Evolutionary conservation across 2,888 invertebrate species (phyloP), one percentile per base, ranked within the genome.

Genomic region (Minunthozetes semirufus): DNA sequence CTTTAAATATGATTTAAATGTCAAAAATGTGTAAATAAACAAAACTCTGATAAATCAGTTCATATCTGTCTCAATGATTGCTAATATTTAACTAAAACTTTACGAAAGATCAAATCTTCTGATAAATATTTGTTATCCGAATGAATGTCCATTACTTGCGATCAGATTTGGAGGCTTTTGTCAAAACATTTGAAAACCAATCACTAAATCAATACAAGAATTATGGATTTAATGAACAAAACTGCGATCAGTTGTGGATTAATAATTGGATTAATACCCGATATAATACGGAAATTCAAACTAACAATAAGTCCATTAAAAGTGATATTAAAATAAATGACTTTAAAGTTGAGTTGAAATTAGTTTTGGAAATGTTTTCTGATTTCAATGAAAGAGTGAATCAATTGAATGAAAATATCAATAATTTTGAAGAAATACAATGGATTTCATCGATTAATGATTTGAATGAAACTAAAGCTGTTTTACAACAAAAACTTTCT

Each of bases 121-220:
- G n/a, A 48, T 48, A 6, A 11, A 11, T 11, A 48, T 48, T 17
- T 17, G 15, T 17, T 48, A 15, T 33, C 8, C 5, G 11, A 66
- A 66, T 66, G 63, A 11, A 66, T 66, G 9, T 19, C n/a, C 38
- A 66, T 66, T 9, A 11, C 9, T 66, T 66, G 19, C 33, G 70
- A 48, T 25, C 25, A 48, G 70, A 70, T 13, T 70, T 70, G n/a
- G n/a, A 70, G 27, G 9, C 19, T 48, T 70, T 70, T 13, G 11
- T 70, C 11, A 13, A 46, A 22, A 15, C 46, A 48, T 70, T 70
- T 48, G 70, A 70, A 6, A 48, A 19, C 1, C 2, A 66, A 13
- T 59, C 42, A 42, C 1, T 59, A 27, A 66, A 25, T 70, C 1
- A 17, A 1, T 11, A 42, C 13, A 15, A 48, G 17, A 46, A 27